Base-by-base conservation (phyloP, 2,888 invertebrate species). In the Tetramorium bicarinatum region DNA sequence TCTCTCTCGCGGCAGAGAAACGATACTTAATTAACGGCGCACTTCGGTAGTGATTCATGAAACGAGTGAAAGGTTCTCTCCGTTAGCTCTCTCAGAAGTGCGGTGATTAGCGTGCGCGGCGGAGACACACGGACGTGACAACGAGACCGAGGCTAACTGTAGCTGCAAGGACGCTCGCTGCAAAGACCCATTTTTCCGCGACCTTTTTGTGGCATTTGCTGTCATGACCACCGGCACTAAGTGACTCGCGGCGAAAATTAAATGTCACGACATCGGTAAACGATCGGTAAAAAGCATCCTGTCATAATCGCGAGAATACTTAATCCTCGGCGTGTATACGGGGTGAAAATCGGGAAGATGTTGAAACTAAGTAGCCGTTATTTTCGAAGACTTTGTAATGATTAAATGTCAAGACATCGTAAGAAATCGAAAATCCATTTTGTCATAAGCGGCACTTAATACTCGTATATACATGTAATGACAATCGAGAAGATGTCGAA, bases 61-160 rank as follows among this genome's bases (percentile, higher is more conserved):
- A 83, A 90, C 90, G 87, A 90, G 89, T 88, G 89, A 89, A 89
- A 89, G 89, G 89, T 83, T 29, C 41, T 29, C 41, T 44, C 52
- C 13, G 64, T 62, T 34, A 61, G 77, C 64, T 72, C 54, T 61
- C 69, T 52, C 44, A 18, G 47, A 83, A 88, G 54, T 84, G 75
- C 25, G 54, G 67, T 59, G 83, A 86, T 82, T 86, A 84, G 74
- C 62, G 34, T n/a, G 49, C 21, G 41, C 8, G 8, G 13, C 15
- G n/a, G 34, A 49, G 67, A 52, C 66, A 25, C 52, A 29, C 67
- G 34, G 34, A 76, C 44, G n/a, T 61, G n/a, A 64, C 41, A 18
- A 72, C 56, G 25, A 72, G 49, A 41, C 38, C 49, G 49, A 76
- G n/a, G 34, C n/a, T 38, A 34, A 11, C 44, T 21, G 69, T 29